Evolutionary conservation across 2,113 vertebrate genomes (phyloP).

Genomic region (Saimiri boliviensis): DNA sequence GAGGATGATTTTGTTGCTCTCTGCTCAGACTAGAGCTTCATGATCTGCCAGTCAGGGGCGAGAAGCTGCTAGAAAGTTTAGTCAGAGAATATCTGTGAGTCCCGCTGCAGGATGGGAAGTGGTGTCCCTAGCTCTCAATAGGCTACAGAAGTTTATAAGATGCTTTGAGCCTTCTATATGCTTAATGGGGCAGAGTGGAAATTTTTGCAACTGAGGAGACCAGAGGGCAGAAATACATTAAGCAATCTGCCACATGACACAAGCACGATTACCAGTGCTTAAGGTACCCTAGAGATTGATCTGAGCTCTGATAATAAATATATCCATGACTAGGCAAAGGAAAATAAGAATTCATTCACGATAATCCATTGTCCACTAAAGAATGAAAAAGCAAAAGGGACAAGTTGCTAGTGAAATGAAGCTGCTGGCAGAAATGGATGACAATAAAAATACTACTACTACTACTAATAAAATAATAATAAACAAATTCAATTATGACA

Average conservation of each 20-base stretch:
- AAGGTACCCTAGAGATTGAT: neutral
- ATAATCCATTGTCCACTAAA: neutral
- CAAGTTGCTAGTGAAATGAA: neutral
- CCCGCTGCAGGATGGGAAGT: neutral
- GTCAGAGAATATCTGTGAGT: neutral
- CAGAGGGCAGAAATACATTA: neutral
- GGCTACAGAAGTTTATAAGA: neutral
- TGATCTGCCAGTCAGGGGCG: neutral
- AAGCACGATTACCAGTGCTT: neutral
- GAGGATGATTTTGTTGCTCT: neutral
- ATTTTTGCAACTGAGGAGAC: neutral
- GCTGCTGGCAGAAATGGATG: neutral
- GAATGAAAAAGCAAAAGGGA: neutral
- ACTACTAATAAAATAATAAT: neutral
- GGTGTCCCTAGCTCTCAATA: neutral
- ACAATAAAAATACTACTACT: neutral
- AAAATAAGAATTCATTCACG: neutral
- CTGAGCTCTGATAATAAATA: neutral
- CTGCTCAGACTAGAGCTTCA: neutral
- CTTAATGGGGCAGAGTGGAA: neutral
- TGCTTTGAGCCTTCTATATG: neutral
- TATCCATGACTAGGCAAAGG: neutral
- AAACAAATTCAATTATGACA: neutral
- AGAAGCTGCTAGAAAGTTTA: neutral
- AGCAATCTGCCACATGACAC: neutral